Evolutionary conservation across 2,888 invertebrate genomes (phyloP).

Genomic region (Leptinotarsa tumamoca): DNA sequence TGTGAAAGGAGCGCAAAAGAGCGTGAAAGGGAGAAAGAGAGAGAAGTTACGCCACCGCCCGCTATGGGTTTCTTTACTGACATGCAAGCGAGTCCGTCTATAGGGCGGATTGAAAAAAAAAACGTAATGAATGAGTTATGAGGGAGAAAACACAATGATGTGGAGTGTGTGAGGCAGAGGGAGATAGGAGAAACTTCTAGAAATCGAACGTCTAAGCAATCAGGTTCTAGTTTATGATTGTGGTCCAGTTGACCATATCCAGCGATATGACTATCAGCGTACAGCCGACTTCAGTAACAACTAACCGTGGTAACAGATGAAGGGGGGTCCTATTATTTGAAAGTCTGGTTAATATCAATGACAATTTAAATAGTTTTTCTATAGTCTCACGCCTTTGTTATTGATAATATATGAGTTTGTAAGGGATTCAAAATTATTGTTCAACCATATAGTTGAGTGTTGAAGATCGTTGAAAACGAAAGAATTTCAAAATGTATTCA

Average conservation of each 20-base stretch:
- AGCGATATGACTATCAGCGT: not conserved
- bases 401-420: too few species aligned
- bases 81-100: slow-evolving; percentile 7
- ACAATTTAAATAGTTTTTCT: too few species aligned
- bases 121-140: slow-evolving; percentile 2
- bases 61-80: slow-evolving; percentile 17
- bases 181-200: not conserved
- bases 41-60: slow-evolving; percentile 15
- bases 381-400: too few species aligned
- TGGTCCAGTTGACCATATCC: not conserved
- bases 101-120: slow-evolving; percentile 18
- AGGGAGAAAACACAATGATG: not conserved
- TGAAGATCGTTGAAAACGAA: too few species aligned
- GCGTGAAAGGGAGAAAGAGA: not conserved
- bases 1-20: slow-evolving; percentile 14
- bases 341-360: too few species aligned
- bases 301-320: too few species aligned
- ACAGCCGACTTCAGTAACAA: too few species aligned
- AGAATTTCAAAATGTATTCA: too few species aligned
- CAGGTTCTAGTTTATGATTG: not conserved
- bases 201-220: slow-evolving; percentile 4
- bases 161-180: not conserved
- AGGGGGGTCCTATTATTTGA: too few species aligned
- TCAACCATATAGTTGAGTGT: too few species aligned
- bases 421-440: too few species aligned